Evolutionary conservation across 2,797 vertebrate species (phyloP).

Genomic region (Tarsius wallacei): DNA sequence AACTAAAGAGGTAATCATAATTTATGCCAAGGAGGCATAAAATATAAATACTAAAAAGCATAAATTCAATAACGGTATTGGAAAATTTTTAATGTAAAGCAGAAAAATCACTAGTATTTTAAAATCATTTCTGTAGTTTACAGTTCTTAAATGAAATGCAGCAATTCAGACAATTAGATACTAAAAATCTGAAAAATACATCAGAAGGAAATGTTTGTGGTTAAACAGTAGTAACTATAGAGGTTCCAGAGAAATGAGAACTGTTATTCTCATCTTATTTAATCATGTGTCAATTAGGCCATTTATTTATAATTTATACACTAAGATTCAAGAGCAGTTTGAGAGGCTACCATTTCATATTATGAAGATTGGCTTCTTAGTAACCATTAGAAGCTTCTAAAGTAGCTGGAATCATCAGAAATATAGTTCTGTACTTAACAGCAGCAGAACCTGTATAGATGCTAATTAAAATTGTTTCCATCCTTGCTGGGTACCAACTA

Average conservation of each 20-base stretch:
- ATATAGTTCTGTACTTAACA: not conserved
- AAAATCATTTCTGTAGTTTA: constrained; percentile 26
- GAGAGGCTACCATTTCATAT: constrained; percentile 23
- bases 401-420: constrained; percentile 18
- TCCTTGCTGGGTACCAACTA: not conserved
- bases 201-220: not conserved
- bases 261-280: not conserved
- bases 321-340: constrained; percentile 13
- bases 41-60: constrained; percentile 53
- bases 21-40: not conserved
- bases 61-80: not conserved
- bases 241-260: not conserved
- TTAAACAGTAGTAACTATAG: not conserved
- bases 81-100: constrained; percentile 24
- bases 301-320: constrained; percentile 46
- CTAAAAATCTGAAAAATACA: constrained; percentile 39
- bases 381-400: constrained; percentile 40
- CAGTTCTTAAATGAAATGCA: constrained; percentile 38
- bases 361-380: not conserved
- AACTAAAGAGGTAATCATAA: constrained; percentile 44
- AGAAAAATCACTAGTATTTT: constrained; percentile 50
- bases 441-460: not conserved
- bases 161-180: constrained; percentile 12
- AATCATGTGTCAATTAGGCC: not conserved
- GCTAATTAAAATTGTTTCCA: not conserved